Percentiles rank a stretch among this genome's conserved stretches.
Evolutionary conservation across 2,113 vertebrate species (phyloP).

Genomic region (Cyprinodon variegatus): DNA sequence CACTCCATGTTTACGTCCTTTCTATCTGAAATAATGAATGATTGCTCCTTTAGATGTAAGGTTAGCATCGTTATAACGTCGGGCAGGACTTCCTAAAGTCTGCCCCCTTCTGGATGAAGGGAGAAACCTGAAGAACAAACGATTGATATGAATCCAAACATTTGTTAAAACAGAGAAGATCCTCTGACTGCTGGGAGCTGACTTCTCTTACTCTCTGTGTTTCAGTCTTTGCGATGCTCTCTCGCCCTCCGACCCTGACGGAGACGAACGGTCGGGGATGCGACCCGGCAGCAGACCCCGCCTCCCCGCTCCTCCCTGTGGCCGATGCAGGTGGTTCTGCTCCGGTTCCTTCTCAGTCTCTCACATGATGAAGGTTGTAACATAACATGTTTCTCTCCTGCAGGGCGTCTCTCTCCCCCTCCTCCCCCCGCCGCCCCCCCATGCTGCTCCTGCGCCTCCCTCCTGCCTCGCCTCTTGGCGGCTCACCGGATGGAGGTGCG

Average conservation of each 20-base stretch:
- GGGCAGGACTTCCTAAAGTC: too few species aligned
- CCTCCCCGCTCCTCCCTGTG: slow-evolving; percentile 19
- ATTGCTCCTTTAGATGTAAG: too few species aligned
- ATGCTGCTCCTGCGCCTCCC: slow-evolving; percentile 57
- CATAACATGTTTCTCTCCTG: not conserved
- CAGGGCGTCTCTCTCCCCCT: slow-evolving; percentile 14
- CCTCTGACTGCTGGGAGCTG: not conserved
- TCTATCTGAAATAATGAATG: too few species aligned
- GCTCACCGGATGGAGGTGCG: slow-evolving; percentile 65
- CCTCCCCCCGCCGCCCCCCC: slow-evolving; percentile 11
- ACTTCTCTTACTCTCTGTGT: not conserved
- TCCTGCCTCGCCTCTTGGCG: slow-evolving; percentile 66
- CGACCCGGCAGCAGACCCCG: not conserved
- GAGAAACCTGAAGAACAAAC: not conserved
- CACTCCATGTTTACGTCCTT: too few species aligned
- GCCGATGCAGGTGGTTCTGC: slow-evolving; percentile 28
- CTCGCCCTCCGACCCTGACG: slow-evolving; percentile 11
- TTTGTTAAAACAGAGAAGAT: not conserved
- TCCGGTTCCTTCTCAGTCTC: not conserved
- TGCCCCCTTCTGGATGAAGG: too few species aligned
- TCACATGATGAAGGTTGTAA: not conserved
- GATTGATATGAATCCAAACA: not conserved
- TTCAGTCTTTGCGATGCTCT: slow-evolving; percentile 48
- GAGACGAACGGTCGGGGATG: slow-evolving; percentile 12
- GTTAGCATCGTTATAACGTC: too few species aligned